A percentile compares a stretch with the other conserved stretches of the same genome.
Conservation (phyloP, 2,113 vertebrate genomes). For the Toxostoma redivivum region DNA sequence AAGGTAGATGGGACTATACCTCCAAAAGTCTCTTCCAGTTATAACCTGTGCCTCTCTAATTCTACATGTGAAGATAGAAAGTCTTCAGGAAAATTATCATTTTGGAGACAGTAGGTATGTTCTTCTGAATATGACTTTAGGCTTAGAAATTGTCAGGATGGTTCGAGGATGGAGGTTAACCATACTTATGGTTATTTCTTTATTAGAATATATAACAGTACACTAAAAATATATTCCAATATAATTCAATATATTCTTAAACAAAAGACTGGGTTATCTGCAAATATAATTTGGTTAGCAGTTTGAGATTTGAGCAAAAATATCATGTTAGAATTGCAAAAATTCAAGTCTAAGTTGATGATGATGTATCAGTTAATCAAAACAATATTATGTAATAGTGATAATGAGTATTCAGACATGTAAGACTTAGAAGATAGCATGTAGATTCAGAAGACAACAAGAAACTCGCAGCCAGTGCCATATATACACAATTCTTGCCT, state of each 20-base stretch:
- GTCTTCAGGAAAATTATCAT: neutral
- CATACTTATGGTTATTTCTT: neutral
- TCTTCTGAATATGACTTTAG: neutral
- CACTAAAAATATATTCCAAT: neutral
- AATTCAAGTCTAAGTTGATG: neutral
- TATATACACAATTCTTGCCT: neutral
- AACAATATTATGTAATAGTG: neutral
- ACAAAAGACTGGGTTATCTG: neutral
- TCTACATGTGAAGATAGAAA: neutral
- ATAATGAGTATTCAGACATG: neutral
- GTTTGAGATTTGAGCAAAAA: neutral
- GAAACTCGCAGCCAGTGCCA: neutral
- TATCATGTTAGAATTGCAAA: neutral
- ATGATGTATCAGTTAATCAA: neutral
- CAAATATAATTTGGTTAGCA: neutral
- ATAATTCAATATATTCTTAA: neutral
- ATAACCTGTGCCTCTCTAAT: neutral
- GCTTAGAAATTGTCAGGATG: neutral
- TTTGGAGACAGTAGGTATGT: neutral
- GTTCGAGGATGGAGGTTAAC: neutral
- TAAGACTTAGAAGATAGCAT: neutral
- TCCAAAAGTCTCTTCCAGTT: neutral
- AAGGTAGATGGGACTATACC: neutral
- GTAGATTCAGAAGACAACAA: neutral
- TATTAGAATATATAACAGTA: neutral